phyloP scores from a whole-genome alignment of 1,140 invertebrate genomes.

The Dendroctonus valens region DNA sequence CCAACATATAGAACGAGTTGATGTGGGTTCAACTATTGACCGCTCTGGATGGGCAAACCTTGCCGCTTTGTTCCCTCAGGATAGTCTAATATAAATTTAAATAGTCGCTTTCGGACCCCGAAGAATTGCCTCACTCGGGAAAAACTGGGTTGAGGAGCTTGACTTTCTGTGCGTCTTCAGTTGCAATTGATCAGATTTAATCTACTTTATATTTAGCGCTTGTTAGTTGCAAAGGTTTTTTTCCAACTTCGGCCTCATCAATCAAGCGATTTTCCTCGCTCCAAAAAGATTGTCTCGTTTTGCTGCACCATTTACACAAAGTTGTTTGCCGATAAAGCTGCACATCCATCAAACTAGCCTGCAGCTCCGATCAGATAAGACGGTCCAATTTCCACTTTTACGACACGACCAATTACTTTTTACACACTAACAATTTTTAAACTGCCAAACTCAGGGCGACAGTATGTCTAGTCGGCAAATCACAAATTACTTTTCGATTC shows the following conservation, averaged over 20 bases:
- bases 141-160: too few species aligned
- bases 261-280: background rate
- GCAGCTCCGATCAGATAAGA: conserved; percentile 18
- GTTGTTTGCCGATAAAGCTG: conserved; percentile 9
- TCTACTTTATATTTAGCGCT: too few species aligned
- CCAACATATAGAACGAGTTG: conserved; percentile 24
- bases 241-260: background rate
- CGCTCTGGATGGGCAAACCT: conserved; percentile 20
- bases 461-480: conserved; percentile 1
- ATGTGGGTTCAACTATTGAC: conserved; percentile 28
- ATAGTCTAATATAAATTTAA: conserved; percentile 18
- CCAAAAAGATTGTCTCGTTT: background rate
- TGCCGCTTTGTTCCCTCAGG: conserved; percentile 2
- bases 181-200: too few species aligned
- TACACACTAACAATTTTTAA: conserved; percentile 19
- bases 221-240: too few species aligned
- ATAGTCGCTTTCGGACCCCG: background rate
- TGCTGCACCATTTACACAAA: conserved; percentile 4
- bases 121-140: too few species aligned
- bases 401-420: conserved; percentile 21
- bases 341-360: conserved; percentile 16
- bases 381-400: conserved; percentile 19
- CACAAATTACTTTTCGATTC: conserved; percentile 5
- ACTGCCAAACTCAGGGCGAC: conserved; percentile 19
- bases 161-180: too few species aligned